phyloP scores from a whole-genome alignment of 1,140 invertebrate genomes.

The Zaprionus inermis region DNA sequence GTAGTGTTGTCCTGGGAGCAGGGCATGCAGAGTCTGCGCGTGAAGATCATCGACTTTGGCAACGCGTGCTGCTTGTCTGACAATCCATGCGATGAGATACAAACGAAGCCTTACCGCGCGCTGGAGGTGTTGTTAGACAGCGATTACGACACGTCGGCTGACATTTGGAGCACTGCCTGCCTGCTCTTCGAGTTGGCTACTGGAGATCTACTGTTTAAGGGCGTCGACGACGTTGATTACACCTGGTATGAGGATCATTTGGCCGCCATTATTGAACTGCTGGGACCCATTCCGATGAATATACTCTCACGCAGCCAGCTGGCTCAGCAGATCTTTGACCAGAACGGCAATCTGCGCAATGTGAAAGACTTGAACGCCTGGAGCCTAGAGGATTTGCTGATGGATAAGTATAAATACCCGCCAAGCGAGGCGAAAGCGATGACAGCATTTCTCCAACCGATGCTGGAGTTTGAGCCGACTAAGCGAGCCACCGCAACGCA shows the following conservation, averaged over 20 bases:
- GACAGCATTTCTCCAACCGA: conserved; percentile 95
- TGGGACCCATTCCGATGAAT: conserved; percentile 95
- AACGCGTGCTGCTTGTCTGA: conserved; percentile 96
- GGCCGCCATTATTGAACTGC: conserved; percentile 97
- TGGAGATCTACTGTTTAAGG: conserved; percentile 99
- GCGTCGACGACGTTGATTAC: conserved; percentile 92
- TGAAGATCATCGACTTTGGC: conserved; percentile 98
- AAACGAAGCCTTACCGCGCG: conserved; percentile 98
- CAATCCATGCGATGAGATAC: conserved; percentile 91
- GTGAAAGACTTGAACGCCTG: conserved; percentile 96
- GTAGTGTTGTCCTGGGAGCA: conserved; percentile 88
- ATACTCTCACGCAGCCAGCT: conserved; percentile 95
- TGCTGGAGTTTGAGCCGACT: conserved; percentile 96
- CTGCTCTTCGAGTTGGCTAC: conserved; percentile 99
- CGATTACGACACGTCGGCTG: conserved; percentile 95
- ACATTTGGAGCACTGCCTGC: conserved; percentile 99
- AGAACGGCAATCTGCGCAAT: conserved; percentile 94
- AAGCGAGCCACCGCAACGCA: conserved; percentile 95
- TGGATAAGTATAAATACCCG: conserved; percentile 96
- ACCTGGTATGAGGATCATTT: conserved; percentile 98
- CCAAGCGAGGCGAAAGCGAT: conserved; percentile 92
- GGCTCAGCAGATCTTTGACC: conserved; percentile 96
- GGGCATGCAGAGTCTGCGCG: conserved; percentile 88
- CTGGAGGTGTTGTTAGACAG: conserved; percentile 97
- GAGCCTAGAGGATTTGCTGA: conserved; percentile 94